Evolutionary conservation across 2,888 invertebrate species (phyloP).

Genomic region (Papilio elwesi): DNA sequence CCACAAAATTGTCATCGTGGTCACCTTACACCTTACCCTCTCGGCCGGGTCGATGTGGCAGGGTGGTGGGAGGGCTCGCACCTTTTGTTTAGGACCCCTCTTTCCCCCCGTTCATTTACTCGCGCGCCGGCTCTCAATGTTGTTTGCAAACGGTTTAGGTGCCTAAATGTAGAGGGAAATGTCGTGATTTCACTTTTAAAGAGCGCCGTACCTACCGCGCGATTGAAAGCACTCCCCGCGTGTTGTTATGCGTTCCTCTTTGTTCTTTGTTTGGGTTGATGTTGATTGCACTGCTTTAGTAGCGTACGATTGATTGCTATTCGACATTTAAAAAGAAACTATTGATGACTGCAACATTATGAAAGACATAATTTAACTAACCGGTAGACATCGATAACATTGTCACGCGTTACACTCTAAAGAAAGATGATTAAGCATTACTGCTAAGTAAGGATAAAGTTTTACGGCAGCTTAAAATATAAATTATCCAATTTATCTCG

Average conservation of each 20-base stretch:
- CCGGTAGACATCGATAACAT: no score
- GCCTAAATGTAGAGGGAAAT: slow-evolving; percentile 81
- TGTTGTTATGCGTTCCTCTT: slow-evolving; percentile 2
- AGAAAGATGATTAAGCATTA: no score
- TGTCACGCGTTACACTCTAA: no score
- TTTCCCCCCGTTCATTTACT: slow-evolving; percentile 73
- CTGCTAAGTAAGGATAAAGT: no score
- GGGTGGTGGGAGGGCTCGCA: slow-evolving; percentile 68
- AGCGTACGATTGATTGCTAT: background rate
- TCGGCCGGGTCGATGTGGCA: slow-evolving; percentile 68
- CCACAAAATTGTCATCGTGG: slow-evolving; percentile 42
- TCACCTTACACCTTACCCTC: slow-evolving; percentile 57
- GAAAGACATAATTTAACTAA: no score
- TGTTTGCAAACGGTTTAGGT: slow-evolving; percentile 82
- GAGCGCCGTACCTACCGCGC: slow-evolving; percentile 48
- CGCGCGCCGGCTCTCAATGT: slow-evolving; percentile 71
- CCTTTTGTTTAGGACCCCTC: slow-evolving; percentile 82
- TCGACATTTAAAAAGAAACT: background rate
- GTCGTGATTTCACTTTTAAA: slow-evolving; percentile 80
- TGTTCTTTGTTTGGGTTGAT: slow-evolving; percentile 21
- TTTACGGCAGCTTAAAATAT: no score
- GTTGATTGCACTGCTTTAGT: slow-evolving; percentile 1
- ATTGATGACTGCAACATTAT: background rate
- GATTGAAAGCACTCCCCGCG: slow-evolving; percentile 32
- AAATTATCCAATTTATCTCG: no score